Percentiles rank a stretch among this genome's conserved stretches.
Evolutionary conservation across 2,797 vertebrate genomes (phyloP).

Genomic region (Periparus ater): DNA sequence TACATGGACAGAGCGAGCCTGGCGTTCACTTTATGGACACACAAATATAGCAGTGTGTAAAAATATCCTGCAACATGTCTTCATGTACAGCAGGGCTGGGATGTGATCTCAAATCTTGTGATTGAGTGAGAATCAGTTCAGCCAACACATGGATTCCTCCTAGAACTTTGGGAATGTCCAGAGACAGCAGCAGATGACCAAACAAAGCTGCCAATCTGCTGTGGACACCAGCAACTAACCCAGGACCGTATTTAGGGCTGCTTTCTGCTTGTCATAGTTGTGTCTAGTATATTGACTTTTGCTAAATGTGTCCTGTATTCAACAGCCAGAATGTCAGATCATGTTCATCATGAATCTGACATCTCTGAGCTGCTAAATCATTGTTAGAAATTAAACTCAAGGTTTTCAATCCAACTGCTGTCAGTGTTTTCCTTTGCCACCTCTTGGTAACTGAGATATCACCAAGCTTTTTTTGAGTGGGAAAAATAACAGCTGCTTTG

Average conservation of each 20-base stretch:
- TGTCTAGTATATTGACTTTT: neutral
- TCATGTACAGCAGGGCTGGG: neutral
- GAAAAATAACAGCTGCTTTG: constrained; percentile 30
- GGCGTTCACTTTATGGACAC: neutral
- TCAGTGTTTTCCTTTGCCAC: neutral
- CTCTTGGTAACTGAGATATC: constrained; percentile 15
- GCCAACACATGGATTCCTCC: neutral
- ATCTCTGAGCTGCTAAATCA: constrained; percentile 19
- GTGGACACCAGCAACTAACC: neutral
- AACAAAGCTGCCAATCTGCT: neutral
- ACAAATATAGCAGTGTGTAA: neutral
- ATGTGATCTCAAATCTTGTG: neutral
- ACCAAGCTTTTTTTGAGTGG: neutral
- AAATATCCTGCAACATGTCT: neutral
- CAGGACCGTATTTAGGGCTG: neutral
- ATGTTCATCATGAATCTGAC: neutral
- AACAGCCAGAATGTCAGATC: neutral
- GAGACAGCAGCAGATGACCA: neutral
- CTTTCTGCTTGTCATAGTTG: neutral
- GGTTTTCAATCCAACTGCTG: neutral
- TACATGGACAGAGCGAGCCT: neutral
- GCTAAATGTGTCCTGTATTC: neutral
- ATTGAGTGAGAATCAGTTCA: neutral
- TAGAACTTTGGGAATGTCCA: neutral
- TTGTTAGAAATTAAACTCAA: neutral